Evolutionary conservation across 2,888 invertebrate species (phyloP).

Genomic region (Helleia helle): DNA sequence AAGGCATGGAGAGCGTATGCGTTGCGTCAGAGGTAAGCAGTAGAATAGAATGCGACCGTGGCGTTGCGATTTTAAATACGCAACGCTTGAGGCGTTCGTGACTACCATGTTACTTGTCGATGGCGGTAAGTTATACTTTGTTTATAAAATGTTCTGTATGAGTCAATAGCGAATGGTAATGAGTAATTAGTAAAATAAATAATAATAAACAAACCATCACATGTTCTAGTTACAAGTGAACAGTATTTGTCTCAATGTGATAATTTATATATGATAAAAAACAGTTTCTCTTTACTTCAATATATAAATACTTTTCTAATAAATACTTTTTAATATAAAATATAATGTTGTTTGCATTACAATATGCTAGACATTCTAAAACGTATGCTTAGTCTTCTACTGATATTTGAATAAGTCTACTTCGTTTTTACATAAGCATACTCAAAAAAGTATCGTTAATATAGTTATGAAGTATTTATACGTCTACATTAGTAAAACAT

Average conservation of each 20-base stretch:
- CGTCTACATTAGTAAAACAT: conserved; percentile 47
- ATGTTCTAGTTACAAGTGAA: conserved; percentile 5
- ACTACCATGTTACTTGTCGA: neutral
- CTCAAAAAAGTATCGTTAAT: conserved; percentile 49
- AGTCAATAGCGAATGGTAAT: conserved; percentile 7
- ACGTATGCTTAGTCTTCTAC: conserved; percentile 38
- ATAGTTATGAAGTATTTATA: conserved; percentile 47
- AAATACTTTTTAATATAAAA: conserved; percentile 11
- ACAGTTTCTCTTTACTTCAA: neutral
- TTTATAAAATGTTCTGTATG: conserved; percentile 8
- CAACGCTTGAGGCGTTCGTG: neutral
- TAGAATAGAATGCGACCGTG: conserved; percentile 1
- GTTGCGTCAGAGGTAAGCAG: conserved; percentile 9
- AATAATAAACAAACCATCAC: conserved; percentile 7
- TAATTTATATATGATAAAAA: conserved; percentile 4
- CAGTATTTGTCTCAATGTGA: conserved; percentile 1
- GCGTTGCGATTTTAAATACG: conserved; percentile 1
- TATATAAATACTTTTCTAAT: conserved; percentile 11
- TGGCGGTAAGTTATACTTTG: neutral
- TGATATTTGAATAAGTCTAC: conserved; percentile 52
- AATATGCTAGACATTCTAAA: conserved; percentile 21
- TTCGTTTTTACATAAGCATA: conserved; percentile 62
- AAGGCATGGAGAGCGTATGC: conserved; percentile 3
- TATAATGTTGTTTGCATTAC: conserved; percentile 18
- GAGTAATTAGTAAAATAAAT: conserved; percentile 1